Evolutionary conservation across 1,140 invertebrate species (phyloP), one percentile per base, ranked within the genome.

Genomic region (Planococcus citri): DNA sequence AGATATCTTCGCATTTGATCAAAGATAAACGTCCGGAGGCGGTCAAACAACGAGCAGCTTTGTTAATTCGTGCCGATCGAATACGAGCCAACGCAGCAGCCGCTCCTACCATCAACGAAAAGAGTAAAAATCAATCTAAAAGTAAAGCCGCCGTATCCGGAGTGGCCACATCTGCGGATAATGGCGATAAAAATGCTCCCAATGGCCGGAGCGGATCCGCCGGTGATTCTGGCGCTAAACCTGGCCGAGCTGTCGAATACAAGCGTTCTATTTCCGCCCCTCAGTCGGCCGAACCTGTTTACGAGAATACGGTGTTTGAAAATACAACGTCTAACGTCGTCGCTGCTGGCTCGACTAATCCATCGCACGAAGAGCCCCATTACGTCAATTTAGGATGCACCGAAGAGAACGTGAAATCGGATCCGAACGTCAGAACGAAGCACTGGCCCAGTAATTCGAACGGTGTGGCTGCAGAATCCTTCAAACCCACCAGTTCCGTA

Each of bases 1-100:
- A 72, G 3, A 69, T 51, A 4, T 24, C 33, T n/a, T 41, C 68
- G 24, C 33, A 69, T 20, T 20, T 72, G 27, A 27, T 70, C 14
- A 72, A 70, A 69, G 69, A 69, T 57, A 72, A 72, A 21, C 69
- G 71, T 0, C 72, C 72, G 22, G 72, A 72, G 9, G 70, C 64
- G 4, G 60, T 27, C n/a, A 72, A 72, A 58, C 70, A 72, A 27
- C 68, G 72, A 0, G 72, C 72, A 0, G 72, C 72, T 2, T 41
- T 72, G 21, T 58, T 72, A 29, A 72, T 72, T 8, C 51, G 68
- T 9, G 72, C 72, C 20, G 70, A 72, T 33, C 57, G 70, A 1
- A 57, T 68, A 24, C 69, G 60, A 3, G 37, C 71, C 69, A 22
- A 27, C 21, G 0, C 51, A 58, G 8, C 51, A 51, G 24, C 33